phyloP scores from a whole-genome alignment of 2,797 vertebrate species.

The Sebastes trivittatus region DNA sequence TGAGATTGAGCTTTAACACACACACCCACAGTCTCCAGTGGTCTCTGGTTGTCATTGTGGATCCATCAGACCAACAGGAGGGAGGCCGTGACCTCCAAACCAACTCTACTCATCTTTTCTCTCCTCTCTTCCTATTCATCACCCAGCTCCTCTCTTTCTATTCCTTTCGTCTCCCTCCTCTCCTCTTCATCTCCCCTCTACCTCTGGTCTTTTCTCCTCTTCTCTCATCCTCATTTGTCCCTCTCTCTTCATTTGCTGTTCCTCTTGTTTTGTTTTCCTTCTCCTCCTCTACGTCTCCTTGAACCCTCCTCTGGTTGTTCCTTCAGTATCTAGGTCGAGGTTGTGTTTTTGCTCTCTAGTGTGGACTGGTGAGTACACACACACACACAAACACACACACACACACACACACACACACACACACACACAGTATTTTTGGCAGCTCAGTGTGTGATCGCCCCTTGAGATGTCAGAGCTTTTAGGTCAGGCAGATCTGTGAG shows the following conservation, averaged over 20 bases:
- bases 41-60: conserved; percentile 65
- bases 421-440: conserved; percentile 48
- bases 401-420: not conserved
- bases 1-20: not conserved
- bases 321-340: conserved; percentile 58
- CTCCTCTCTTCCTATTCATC: not conserved
- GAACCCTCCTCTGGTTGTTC: conserved; percentile 19
- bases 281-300: conserved; percentile 18
- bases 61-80: conserved; percentile 68
- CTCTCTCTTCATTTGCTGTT: not conserved
- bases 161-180: not conserved
- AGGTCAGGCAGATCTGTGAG: conserved; percentile 60
- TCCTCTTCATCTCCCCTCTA: no score
- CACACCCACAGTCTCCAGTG: conserved; percentile 35
- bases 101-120: not conserved
- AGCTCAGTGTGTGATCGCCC: conserved; percentile 67
- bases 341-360: conserved; percentile 41
- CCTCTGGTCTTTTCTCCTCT: not conserved
- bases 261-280: not conserved
- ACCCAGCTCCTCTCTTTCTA: not conserved
- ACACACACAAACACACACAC: not conserved
- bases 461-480: conserved; percentile 71
- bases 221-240: not conserved
- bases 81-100: conserved; percentile 57
- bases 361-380: not conserved